Evolutionary conservation across 2,113 vertebrate genomes (phyloP).

Genomic region (Equus przewalskii): DNA sequence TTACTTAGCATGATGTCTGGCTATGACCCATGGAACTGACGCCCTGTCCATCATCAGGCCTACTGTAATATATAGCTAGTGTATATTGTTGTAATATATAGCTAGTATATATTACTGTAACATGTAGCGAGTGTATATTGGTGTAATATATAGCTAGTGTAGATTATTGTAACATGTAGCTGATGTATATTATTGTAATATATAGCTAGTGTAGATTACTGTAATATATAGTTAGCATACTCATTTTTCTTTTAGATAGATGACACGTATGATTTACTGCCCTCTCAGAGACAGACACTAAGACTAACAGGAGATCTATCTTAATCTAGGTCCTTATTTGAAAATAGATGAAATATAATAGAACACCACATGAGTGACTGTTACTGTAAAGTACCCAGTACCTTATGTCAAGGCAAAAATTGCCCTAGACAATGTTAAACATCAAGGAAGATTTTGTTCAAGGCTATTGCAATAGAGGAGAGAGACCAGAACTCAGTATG

Average conservation of each 20-base stretch:
- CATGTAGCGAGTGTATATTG: not conserved
- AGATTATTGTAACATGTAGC: not conserved
- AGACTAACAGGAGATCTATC: not conserved
- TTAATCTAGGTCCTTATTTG: not conserved
- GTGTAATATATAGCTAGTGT: not conserved
- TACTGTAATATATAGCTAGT: not conserved
- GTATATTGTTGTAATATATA: not conserved
- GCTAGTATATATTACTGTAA: not conserved
- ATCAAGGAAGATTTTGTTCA: not conserved
- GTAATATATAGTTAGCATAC: not conserved
- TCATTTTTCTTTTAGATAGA: not conserved
- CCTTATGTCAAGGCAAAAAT: not conserved
- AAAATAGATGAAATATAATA: slow-evolving; percentile 10
- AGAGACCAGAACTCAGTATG: not conserved
- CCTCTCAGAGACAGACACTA: not conserved
- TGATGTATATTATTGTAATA: not conserved
- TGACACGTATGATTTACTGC: not conserved
- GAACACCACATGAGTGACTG: not conserved
- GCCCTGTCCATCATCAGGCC: not conserved
- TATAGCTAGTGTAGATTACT: not conserved
- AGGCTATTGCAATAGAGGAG: not conserved
- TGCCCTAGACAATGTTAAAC: not conserved
- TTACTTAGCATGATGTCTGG: not conserved
- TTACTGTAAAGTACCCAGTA: not conserved
- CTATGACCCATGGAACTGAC: not conserved